phyloP scores from a whole-genome alignment of 2,113 vertebrate species.

The Cryptoleucopteryx plumbea region DNA sequence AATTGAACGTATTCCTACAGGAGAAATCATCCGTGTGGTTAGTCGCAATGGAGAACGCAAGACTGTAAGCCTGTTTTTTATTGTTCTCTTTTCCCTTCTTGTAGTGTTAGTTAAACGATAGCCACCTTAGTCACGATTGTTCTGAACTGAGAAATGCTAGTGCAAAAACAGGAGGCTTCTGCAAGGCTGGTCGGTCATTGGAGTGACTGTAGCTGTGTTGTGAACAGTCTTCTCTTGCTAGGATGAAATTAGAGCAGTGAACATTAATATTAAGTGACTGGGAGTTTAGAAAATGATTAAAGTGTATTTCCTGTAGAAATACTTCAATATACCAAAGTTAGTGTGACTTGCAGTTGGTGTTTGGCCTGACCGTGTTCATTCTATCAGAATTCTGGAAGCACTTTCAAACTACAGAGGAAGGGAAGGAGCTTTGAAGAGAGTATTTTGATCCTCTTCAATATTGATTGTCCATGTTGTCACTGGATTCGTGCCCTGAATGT shows the following conservation, averaged over 20 bases:
- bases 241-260: not conserved
- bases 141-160: not conserved
- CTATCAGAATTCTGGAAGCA: not conserved
- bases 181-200: not conserved
- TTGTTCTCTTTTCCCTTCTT: not conserved
- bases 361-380: not conserved
- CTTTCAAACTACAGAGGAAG: not conserved
- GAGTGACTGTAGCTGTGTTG: not conserved
- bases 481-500: not conserved
- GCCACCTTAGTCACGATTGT: rapidly evolving
- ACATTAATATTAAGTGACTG: not conserved
- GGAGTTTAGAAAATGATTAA: not conserved
- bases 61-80: constrained; percentile 59
- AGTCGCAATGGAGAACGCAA: constrained; percentile 58
- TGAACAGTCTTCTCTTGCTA: not conserved
- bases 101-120: not conserved
- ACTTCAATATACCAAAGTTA: not conserved
- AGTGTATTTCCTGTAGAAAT: not conserved
- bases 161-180: not conserved
- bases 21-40: constrained; percentile 74
- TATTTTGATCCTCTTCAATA: not conserved
- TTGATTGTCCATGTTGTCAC: not conserved
- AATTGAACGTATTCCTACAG: constrained; percentile 70
- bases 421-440: not conserved
- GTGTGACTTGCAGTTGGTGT: not conserved